Percentiles rank a stretch among this genome's conserved stretches.
Conservation (phyloP, 2,113 vertebrate species). For the Cyprinodon variegatus region DNA sequence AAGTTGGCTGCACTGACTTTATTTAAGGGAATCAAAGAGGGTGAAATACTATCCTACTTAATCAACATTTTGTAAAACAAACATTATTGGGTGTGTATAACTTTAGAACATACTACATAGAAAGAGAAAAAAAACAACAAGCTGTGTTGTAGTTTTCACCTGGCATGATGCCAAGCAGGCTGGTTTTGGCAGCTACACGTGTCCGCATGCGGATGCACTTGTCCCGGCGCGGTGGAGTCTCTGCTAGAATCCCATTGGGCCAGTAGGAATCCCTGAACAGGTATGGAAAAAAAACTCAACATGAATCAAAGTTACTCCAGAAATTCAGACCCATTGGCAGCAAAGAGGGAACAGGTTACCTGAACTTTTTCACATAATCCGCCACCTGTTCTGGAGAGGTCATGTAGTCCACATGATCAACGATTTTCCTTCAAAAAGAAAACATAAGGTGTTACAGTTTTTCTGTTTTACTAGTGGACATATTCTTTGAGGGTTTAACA, state of each 20-base stretch:
- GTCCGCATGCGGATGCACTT: conserved; percentile 95
- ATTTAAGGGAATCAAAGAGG: too few species aligned
- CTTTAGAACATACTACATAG: neutral
- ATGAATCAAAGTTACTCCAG: neutral
- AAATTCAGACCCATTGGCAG: conserved; percentile 1
- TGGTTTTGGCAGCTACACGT: conserved; percentile 94
- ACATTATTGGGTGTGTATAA: too few species aligned
- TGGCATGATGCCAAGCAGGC: conserved; percentile 96
- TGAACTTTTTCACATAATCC: conserved; percentile 97
- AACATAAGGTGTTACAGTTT: conserved; percentile 1
- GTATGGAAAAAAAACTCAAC: conserved; percentile 2
- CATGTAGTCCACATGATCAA: conserved; percentile 97
- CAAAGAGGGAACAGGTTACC: conserved; percentile 75
- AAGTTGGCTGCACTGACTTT: too few species aligned
- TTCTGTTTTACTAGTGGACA: neutral
- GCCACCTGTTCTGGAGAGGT: conserved; percentile 98
- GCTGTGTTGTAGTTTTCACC: conserved; percentile 73
- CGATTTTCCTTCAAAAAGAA: conserved; percentile 90
- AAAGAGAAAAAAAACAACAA: neutral
- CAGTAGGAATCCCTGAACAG: conserved; percentile 93
- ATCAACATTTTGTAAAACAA: too few species aligned
- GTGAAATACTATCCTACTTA: too few species aligned
- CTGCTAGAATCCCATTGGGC: conserved; percentile 97
- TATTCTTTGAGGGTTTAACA: neutral
- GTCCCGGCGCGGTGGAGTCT: conserved; percentile 89